Base-by-base conservation (phyloP, 2,797 vertebrate genomes). In the Melanotaenia pygmaea region DNA sequence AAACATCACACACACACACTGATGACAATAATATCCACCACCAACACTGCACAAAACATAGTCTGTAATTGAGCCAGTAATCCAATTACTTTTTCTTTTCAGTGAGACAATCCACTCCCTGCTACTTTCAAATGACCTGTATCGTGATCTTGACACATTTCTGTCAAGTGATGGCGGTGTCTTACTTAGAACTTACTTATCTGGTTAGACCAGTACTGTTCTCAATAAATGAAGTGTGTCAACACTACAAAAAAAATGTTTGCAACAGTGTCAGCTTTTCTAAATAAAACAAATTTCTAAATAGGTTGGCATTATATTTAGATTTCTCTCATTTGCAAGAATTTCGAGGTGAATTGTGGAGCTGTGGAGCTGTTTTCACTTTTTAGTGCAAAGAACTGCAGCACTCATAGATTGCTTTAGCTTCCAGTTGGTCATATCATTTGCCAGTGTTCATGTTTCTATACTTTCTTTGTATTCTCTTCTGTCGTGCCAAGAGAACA, bases 21-120 rank as follows among this genome's bases (percentile, higher is more conserved):
- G 18, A 12, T 8, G 0, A 56, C 5, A 28, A 30, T 40, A 12
- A 35, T 18, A 47, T 60, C 3, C 47, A 64, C 73, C 93, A 92
- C 82, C 65, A 90, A 18, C 73, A 56, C 32, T 70, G 59, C n/a
- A 45, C 64, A 67, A n/a, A 67, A 28, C 37, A 67, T 22, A 26
- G 4, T 45, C 1, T 20, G 3, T 9, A 10, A 45, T 16, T 14
- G 18, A 45, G 1, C 14, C 43, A 18, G 43, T 13, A 5, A 58
- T 50, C 0, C n/a, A 32, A 11, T 30, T 51, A 7, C 22, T 24
- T 47, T 10, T 63, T 47, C 14, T 58, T 50, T 22, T 50, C 8
- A 10, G 45, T 10, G 20, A n/a, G 9, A 20, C 20, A n/a, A n/a
- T 56, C 10, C 62, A 30, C 34, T 28, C 26, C 5, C 34, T 34